Conservation (phyloP, 2,113 vertebrate species). For the Cephalopholis sonnerati region DNA sequence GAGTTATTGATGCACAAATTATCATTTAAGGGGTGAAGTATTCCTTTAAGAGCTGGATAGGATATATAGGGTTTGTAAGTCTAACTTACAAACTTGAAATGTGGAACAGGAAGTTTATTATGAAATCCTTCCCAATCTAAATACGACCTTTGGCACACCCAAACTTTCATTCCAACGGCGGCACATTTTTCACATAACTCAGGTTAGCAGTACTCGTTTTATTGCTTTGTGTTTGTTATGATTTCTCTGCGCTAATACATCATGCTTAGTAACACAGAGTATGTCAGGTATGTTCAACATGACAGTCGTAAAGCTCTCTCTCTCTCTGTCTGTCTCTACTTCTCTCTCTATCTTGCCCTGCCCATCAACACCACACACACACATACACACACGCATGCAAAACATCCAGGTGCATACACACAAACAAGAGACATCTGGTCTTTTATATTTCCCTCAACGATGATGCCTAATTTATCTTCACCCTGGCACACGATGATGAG, state of each 20-base stretch:
- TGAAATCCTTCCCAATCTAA: background rate
- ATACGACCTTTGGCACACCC: conserved; percentile 29
- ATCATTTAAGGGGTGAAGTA: too few species aligned
- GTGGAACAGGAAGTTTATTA: background rate
- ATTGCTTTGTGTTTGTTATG: conserved; percentile 48
- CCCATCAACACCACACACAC: conserved; percentile 20
- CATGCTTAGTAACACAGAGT: conserved; percentile 26
- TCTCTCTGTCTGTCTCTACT: background rate
- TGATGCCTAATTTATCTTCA: conserved; percentile 13
- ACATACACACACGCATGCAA: background rate
- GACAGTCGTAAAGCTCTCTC: conserved; percentile 26
- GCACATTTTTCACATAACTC: conserved; percentile 52
- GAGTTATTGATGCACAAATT: too few species aligned
- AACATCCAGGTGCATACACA: background rate
- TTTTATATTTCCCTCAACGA: conserved; percentile 13
- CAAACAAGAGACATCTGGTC: background rate
- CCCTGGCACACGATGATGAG: background rate
- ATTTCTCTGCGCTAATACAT: conserved; percentile 36
- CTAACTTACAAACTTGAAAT: background rate
- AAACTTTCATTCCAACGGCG: conserved; percentile 44
- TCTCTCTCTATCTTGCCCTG: conserved; percentile 16
- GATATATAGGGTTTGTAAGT: background rate
- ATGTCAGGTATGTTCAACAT: conserved; percentile 63
- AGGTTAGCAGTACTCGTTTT: conserved; percentile 55
- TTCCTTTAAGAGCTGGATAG: background rate